Conservation (phyloP, 1,140 invertebrate genomes). For the Drosophila tropicalis region DNA sequence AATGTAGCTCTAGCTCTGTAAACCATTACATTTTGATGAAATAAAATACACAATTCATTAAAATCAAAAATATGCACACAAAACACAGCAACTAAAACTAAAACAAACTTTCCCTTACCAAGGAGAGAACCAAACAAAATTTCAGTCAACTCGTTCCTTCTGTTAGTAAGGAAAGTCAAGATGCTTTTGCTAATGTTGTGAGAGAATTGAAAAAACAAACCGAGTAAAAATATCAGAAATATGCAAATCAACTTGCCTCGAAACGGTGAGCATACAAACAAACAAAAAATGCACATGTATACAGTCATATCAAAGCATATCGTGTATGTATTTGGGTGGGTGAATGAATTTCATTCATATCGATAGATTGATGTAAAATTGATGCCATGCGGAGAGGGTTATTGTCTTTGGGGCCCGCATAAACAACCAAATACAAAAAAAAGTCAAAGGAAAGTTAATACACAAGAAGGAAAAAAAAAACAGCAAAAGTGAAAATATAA, state of each 20-base stretch:
- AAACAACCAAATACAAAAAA: slow-evolving; percentile 54
- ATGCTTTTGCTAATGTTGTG: slow-evolving; percentile 64
- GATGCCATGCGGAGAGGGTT: slow-evolving; percentile 73
- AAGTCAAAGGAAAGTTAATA: slow-evolving; percentile 24
- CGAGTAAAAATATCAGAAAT: slow-evolving; percentile 57
- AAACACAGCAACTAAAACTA: not conserved
- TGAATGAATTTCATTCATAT: slow-evolving; percentile 28
- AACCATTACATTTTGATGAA: too few relatives aligned
- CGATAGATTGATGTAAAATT: slow-evolving; percentile 79
- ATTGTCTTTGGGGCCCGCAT: slow-evolving; percentile 73
- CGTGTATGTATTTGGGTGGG: slow-evolving; percentile 15
- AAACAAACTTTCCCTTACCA: not conserved
- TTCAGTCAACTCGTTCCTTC: not conserved
- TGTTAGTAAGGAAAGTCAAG: slow-evolving; percentile 38
- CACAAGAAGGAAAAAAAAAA: slow-evolving; percentile 13
- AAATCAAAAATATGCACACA: not conserved
- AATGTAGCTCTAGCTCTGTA: too few relatives aligned
- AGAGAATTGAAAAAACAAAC: slow-evolving; percentile 52
- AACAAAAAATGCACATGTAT: slow-evolving; percentile 39
- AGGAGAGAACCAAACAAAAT: not conserved
- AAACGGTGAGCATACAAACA: slow-evolving; percentile 24
- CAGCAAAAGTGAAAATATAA: slow-evolving; percentile 19
- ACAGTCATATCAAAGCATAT: not conserved
- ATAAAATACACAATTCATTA: not conserved
- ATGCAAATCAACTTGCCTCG: slow-evolving; percentile 68